Evolutionary conservation across 23 tunicate species (phyloP).

Genomic region (Ascidia mentula): DNA sequence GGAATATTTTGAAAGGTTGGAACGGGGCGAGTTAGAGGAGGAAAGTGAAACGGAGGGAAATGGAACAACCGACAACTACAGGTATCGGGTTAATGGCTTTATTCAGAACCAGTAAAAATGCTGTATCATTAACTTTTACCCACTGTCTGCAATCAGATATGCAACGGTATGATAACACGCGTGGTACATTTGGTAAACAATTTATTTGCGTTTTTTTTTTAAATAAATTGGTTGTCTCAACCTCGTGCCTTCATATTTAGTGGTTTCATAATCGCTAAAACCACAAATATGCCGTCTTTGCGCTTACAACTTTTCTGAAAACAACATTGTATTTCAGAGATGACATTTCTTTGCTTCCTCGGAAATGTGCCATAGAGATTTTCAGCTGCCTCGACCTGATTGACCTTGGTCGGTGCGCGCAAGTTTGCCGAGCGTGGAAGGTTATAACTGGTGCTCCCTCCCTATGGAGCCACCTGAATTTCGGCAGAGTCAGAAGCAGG

Average conservation of each 20-base stretch:
- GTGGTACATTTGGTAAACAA: background rate
- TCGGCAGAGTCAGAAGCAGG: conserved; percentile 55
- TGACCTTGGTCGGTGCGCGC: conserved; percentile 78
- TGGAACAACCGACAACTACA: conserved; percentile 33
- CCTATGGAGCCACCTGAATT: conserved; percentile 84
- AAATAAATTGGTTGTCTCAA: background rate
- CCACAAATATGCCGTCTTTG: too few species aligned
- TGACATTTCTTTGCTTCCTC: conserved; percentile 80
- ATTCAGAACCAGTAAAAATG: too few species aligned
- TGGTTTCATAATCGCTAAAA: too few species aligned
- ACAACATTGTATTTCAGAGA: conserved; percentile 44
- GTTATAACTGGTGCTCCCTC: conserved; percentile 86
- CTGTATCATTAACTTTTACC: too few species aligned
- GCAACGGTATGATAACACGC: too few species aligned
- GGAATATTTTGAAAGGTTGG: conserved; percentile 90
- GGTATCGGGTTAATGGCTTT: too few species aligned
- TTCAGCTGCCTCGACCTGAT: conserved; percentile 77
- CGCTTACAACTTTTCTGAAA: background rate
- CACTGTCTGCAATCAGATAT: too few species aligned
- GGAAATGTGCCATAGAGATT: conserved; percentile 88
- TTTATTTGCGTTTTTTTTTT: background rate
- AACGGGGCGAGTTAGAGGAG: conserved; percentile 88
- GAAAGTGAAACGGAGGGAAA: conserved; percentile 43
- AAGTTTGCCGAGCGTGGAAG: conserved; percentile 92
- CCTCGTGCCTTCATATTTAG: too few species aligned